A percentile compares a stretch with the other conserved stretches of the same genome.
Conservation (phyloP, 1,140 invertebrate genomes). For the Drosophila bipectinata region DNA sequence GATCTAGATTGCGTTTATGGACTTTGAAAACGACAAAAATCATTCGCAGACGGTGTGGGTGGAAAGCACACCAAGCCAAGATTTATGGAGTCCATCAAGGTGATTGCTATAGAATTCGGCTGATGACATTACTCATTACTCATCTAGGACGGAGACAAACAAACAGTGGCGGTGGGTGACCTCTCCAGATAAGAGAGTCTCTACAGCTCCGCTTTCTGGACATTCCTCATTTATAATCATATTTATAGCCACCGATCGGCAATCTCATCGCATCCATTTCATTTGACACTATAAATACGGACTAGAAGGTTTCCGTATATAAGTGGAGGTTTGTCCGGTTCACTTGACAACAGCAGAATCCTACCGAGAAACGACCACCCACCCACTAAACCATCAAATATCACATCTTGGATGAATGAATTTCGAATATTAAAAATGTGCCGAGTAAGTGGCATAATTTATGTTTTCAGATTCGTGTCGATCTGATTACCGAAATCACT, state of each 20-base stretch:
- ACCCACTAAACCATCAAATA: neutral
- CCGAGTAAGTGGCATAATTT: slow-evolving; percentile 1
- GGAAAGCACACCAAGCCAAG: slow-evolving; percentile 13
- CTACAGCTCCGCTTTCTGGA: slow-evolving; percentile 21
- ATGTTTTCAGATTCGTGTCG: slow-evolving; percentile 8
- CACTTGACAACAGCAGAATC: slow-evolving; percentile 32
- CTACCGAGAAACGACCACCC: neutral
- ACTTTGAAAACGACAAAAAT: slow-evolving; percentile 23
- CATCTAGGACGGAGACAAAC: slow-evolving; percentile 37
- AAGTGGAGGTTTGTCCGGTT: neutral
- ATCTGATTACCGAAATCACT: slow-evolving; percentile 40
- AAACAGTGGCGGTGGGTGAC: slow-evolving; percentile 56
- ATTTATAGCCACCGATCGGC: slow-evolving; percentile 31
- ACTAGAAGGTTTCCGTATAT: neutral
- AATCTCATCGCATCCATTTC: slow-evolving; percentile 11
- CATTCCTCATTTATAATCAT: slow-evolving; percentile 13
- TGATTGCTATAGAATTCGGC: slow-evolving; percentile 34
- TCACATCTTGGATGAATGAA: neutral
- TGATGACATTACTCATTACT: slow-evolving; percentile 62
- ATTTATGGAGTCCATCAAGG: slow-evolving; percentile 28
- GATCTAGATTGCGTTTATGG: slow-evolving; percentile 18
- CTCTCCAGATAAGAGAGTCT: slow-evolving; percentile 55
- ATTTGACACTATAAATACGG: slow-evolving; percentile 31
- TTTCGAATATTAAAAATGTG: neutral
- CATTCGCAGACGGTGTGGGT: slow-evolving; percentile 37